Conservation (phyloP, 2,797 vertebrate species). For the Falco novaeseelandiae region DNA sequence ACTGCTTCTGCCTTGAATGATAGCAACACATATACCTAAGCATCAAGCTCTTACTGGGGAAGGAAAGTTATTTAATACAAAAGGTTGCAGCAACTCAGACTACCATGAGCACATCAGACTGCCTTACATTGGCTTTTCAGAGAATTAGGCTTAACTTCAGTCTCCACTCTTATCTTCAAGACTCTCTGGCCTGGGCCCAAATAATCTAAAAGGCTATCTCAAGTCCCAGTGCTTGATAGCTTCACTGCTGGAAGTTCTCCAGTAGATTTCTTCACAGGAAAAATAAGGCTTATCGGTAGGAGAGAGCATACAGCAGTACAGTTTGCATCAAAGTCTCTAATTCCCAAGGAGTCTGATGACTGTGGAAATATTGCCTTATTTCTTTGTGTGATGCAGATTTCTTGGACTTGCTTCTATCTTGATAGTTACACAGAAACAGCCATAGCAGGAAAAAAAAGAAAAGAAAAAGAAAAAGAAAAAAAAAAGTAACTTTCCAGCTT, state of each 20-base stretch:
- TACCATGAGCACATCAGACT: background rate
- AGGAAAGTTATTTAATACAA: background rate
- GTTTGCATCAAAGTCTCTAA: conserved; percentile 48
- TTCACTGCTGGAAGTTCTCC: conserved; percentile 52
- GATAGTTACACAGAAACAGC: background rate
- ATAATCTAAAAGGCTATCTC: conserved; percentile 56
- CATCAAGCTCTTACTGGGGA: background rate
- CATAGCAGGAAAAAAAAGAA: background rate
- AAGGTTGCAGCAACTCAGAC: background rate
- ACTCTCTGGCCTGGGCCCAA: background rate
- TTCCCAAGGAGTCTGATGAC: conserved; percentile 44
- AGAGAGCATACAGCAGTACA: background rate
- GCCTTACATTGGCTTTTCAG: conserved; percentile 4
- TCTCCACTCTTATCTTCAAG: conserved; percentile 41
- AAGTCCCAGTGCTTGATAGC: conserved; percentile 37
- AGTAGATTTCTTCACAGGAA: conserved; percentile 19
- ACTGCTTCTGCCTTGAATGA: background rate
- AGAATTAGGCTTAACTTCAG: conserved; percentile 51
- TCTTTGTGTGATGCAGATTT: conserved; percentile 44
- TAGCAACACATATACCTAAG: background rate
- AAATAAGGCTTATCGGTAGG: conserved; percentile 23
- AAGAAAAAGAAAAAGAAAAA: conserved; percentile 37
- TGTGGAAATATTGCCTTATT: conserved; percentile 41
- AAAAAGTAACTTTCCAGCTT: background rate
- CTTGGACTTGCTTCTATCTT: conserved; percentile 25